These are phyloP conservation scores for Drosophila auraria DNA, from an alignment of 1,140 invertebrate genomes.

Conservation along the genomic window DNA sequence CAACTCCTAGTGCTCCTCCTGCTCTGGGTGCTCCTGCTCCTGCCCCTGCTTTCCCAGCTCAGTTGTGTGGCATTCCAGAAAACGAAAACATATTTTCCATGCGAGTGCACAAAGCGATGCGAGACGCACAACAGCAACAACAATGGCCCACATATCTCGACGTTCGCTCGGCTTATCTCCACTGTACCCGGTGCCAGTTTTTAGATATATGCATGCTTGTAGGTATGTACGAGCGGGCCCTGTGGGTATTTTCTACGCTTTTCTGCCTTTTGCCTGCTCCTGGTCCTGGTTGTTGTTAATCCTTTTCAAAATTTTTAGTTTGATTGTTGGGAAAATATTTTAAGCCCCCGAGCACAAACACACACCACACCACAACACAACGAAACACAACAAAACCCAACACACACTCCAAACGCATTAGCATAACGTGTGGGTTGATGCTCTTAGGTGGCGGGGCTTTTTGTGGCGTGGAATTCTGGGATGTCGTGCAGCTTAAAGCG, in stretches of 20 bases:
- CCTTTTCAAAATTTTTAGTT: constrained; percentile 78
- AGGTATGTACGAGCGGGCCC: constrained; percentile 13
- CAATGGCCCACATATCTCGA: constrained; percentile 47
- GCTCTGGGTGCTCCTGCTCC: background rate
- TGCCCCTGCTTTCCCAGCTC: background rate
- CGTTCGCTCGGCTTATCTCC: constrained; percentile 28
- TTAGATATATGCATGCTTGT: background rate
- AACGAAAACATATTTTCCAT: constrained; percentile 82
- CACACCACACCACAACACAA: constrained; percentile 22
- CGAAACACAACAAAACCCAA: constrained; percentile 7
- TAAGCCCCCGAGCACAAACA: constrained; percentile 52
- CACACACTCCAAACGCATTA: constrained; percentile 56
- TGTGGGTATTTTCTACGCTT: constrained; percentile 26
- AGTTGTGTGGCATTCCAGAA: constrained; percentile 70
- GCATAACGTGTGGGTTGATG: constrained; percentile 37
- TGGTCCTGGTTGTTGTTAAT: constrained; percentile 63
- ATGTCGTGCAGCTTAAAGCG: constrained; percentile 27
- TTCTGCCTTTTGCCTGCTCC: constrained; percentile 18
- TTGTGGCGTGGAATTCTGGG: constrained; percentile 12
- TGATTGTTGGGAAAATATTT: constrained; percentile 79
- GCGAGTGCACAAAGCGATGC: constrained; percentile 75
- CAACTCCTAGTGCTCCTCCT: background rate
- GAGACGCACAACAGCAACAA: constrained; percentile 48
- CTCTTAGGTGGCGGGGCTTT: background rate
- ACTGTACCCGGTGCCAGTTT: constrained; percentile 7